Base-by-base conservation (phyloP, 1,140 invertebrate species). In the Semibalanus balanoides region DNA sequence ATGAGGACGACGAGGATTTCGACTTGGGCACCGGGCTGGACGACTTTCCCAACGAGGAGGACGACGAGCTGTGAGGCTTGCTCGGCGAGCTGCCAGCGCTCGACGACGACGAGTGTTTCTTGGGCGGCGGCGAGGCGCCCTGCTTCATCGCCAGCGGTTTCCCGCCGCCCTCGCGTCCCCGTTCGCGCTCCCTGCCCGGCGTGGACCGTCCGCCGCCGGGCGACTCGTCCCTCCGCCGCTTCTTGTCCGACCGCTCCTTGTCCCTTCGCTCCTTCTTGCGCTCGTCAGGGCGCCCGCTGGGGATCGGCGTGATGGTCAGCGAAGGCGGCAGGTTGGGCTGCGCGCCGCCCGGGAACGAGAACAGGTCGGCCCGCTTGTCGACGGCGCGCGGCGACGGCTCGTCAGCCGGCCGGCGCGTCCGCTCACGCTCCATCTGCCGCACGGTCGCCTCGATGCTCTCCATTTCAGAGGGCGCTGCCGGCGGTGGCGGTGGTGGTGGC, bases 391-490 rank as follows among this genome's bases (percentile, higher is more conserved):
- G 51, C 11, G 51, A 14, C 1, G 14, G 51, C 51, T 64, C 51
- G 51, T 64, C 51, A 19, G 51, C 14, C 51, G 51, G 51, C 14
- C 51, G 51, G 51, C 51, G 70, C n/a, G 70, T n/a, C 9, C 29
- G n/a, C n/a, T 72, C 70, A 0, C n/a, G 70, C 70, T 72, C 70
- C n/a, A 72, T 28, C 25, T 72, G 70, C 25, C 70, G 70, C n/a
- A 72, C 70, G n/a, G 70, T 72, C 7, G 70, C 70, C 70, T 72
- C 70, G n/a, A 72, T 72, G 19, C 70, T 30, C n/a, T 72, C 70
- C 70, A 72, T 28, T 27, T 72, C 70, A 0, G 70, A 72, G n/a
- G 19, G 75, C 31, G 25, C 22, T 19, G 30, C 31, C 27, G 31
- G 43, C 29, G 31, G 31, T 27, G 35, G 31, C 43, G 64, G 75